Base-by-base conservation (phyloP, 1,140 invertebrate genomes). In the Meloidogyne hapla region DNA sequence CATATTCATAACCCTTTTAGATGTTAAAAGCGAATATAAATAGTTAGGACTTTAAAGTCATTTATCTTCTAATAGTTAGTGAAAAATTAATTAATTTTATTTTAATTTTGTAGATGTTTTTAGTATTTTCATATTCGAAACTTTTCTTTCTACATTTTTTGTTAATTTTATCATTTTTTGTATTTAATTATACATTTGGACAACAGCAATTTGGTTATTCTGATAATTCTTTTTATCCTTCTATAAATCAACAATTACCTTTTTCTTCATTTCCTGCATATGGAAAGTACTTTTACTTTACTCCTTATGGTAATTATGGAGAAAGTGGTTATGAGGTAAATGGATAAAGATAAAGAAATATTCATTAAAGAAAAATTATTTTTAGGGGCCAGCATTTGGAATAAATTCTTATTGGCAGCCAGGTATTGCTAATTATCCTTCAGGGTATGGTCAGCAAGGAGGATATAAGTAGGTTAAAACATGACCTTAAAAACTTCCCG, bases 381-480 rank as follows among this genome's bases (percentile, higher is more conserved):
- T 56, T 56, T 56, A 77, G 48, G 76, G 76, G 6, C 76, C 76
- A 6, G 21, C 48, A 12, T 63, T 61, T 13, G 76, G 76, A n/a
- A 45, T 38, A 12, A 77, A 65, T 65, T 28, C 76, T 5, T 77
- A 77, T 40, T 77, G 76, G 76, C 76, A 77, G 66, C 76, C 76
- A 25, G 76, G 76, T 6, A 13, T 77, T 21, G 61, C 76, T 56
- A 15, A 12, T 45, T 77, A 78, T 67, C 42, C 73, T 61, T 68
- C 76, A 25, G 26, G 26, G 25, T 75, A 75, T 48, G 67, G 74
- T 4, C 42, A 62, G 13, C n/a, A n/a, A 66, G 25, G 69, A 42
- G 28, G 25, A 26, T 56, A n/a, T 65, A 65, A 21, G 61, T 72
- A 28, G 15, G 6, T 18, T 25, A 21, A 61, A 40, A 1, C n/a